These are phyloP conservation scores for Sylvia atricapilla DNA, from an alignment of 2,113 vertebrate genomes.

Conservation along the genomic window DNA sequence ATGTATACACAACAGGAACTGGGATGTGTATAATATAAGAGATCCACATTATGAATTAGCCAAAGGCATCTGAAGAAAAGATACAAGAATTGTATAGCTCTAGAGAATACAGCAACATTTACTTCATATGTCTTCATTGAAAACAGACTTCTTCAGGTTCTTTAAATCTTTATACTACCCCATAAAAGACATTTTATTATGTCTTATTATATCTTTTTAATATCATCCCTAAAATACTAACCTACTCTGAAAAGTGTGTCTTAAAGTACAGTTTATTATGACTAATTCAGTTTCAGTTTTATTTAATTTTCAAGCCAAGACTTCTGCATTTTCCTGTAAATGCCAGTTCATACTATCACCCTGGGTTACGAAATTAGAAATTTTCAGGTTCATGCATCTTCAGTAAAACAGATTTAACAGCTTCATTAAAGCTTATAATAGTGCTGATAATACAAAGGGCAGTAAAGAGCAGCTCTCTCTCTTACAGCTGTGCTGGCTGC, in stretches of 20 bases:
- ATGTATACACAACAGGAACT: conserved; percentile 56
- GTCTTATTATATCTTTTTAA: neutral
- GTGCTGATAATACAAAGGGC: neutral
- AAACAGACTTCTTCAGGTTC: neutral
- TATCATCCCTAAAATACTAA: neutral
- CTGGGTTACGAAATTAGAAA: neutral
- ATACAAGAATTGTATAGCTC: neutral
- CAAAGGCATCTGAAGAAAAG: conserved; percentile 16
- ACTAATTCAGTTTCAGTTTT: neutral
- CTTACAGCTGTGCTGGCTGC: neutral
- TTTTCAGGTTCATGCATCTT: neutral
- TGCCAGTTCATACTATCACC: neutral
- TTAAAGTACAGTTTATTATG: neutral
- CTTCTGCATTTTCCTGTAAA: neutral
- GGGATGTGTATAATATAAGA: conserved; percentile 32
- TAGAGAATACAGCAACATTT: neutral
- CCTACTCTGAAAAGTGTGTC: neutral
- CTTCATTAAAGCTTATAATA: neutral
- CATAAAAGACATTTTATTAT: neutral
- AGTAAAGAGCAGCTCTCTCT: neutral
- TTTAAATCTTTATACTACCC: neutral
- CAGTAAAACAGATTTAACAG: neutral
- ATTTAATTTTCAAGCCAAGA: neutral
- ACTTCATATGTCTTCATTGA: neutral
- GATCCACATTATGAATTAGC: conserved; percentile 24